Evolutionary conservation across 2,888 invertebrate species (phyloP).

Genomic region (Panopea generosa): DNA sequence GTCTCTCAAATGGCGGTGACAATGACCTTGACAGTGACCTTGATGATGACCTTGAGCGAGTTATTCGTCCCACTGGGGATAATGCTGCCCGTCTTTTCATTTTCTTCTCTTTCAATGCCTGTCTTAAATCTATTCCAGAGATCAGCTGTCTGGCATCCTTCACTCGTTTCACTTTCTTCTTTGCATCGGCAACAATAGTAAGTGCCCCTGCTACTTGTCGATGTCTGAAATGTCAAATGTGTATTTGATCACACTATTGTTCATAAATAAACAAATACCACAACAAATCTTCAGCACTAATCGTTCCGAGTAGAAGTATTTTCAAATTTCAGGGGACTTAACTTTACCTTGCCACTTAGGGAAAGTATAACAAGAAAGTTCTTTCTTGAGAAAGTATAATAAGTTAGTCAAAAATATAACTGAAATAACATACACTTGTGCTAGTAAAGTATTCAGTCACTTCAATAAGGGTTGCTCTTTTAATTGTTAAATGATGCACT

Average conservation of each 20-base stretch:
- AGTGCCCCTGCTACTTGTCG: slow-evolving; percentile 48
- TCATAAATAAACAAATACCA: too few relatives aligned
- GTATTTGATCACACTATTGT: not conserved
- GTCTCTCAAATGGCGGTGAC: slow-evolving; percentile 8
- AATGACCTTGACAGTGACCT: slow-evolving; percentile 37
- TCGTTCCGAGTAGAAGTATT: too few relatives aligned
- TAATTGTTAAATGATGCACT: too few relatives aligned
- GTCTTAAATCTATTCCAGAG: slow-evolving; percentile 44
- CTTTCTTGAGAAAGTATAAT: too few relatives aligned
- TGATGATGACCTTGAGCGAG: slow-evolving; percentile 17
- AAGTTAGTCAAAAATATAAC: too few relatives aligned
- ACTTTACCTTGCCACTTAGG: too few relatives aligned
- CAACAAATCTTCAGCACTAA: not conserved
- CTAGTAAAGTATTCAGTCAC: too few relatives aligned
- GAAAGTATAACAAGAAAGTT: too few relatives aligned
- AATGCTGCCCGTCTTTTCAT: slow-evolving; percentile 30
- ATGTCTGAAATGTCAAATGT: slow-evolving; percentile 33
- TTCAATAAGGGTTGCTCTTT: too few relatives aligned
- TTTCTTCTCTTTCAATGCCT: slow-evolving; percentile 51
- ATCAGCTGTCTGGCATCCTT: slow-evolving; percentile 61
- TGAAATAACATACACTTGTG: too few relatives aligned
- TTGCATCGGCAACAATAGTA: slow-evolving; percentile 56
- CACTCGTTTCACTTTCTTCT: slow-evolving; percentile 51
- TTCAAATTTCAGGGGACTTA: too few relatives aligned
- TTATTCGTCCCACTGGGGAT: slow-evolving; percentile 1